Base-by-base conservation (phyloP, 2,113 vertebrate species). In the human (Homo sapiens) region DNA sequence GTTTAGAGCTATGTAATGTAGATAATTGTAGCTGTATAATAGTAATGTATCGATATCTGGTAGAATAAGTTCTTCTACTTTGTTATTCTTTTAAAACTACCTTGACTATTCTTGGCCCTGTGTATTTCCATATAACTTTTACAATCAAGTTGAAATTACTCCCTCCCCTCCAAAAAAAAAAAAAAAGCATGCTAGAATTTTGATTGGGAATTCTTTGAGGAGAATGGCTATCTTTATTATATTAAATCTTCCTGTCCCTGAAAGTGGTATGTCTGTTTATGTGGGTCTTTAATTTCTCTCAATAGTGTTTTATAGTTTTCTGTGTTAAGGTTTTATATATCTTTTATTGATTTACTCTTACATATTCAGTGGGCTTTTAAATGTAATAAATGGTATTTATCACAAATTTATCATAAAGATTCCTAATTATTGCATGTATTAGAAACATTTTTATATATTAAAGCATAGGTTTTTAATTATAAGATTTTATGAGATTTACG, bases 381-480 rank as follows among this genome's bases (percentile, higher is more conserved):
- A 80, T 73, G 13, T 79, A 61, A 7, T 82, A 86, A 90, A 32
- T 70, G 43, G 22, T 68, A 48, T 81, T 59, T 45, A 45, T 45
- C 45, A 45, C 45, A 45, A 45, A 45, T 45, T 45, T 10, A 45
- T 45, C 45, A 45, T 45, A 45, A 45, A 45, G 66, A 70, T 75
- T 94, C 82, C 16, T 94, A 89, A 78, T 70, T 70, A 72, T 70
- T 70, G 43, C 16, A 86, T 35, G 30, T 80, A 70, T 68, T 94
- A 81, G 57, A 97, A 91, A 55, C 22, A 64, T 68, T 81, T 96
- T 95, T 78, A 79, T 40, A 43, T 66, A 80, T 57, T 66, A 52
- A 95, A 68, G 25, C 50, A 8, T 80, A 68, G 30, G 35, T 86
- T 92, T 82, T 92, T 92, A 81, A 43, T 50, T 57, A 52, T 52